These are phyloP conservation scores for Rhipidura dahli DNA, from an alignment of 2,113 vertebrate genomes.

Conservation along the genomic window DNA sequence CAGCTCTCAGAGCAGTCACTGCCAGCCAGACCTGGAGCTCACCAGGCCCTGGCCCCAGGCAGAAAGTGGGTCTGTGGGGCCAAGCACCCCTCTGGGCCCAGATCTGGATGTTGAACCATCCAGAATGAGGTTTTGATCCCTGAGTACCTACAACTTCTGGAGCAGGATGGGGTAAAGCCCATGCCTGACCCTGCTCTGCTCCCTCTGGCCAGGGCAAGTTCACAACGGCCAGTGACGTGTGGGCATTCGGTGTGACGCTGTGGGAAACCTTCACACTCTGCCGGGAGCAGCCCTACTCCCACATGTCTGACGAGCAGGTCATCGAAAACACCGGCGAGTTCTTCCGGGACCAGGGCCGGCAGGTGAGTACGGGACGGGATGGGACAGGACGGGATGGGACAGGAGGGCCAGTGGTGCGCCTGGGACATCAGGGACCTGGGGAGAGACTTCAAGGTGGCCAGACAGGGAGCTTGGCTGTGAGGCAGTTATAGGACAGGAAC, in stretches of 20 bases:
- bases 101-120: neutral
- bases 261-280: slow-evolving; percentile 96
- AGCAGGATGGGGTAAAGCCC: neutral
- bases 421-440: too few relatives aligned
- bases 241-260: slow-evolving; percentile 92
- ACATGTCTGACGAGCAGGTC: slow-evolving; percentile 93
- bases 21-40: neutral
- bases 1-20: neutral
- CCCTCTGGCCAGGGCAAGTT: slow-evolving; percentile 87
- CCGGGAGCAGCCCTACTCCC: slow-evolving; percentile 90
- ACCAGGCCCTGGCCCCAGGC: neutral
- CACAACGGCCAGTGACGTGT: slow-evolving; percentile 94
- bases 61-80: neutral
- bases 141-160: neutral
- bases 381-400: neutral
- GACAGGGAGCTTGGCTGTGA: neutral
- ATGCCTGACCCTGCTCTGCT: neutral
- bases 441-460: neutral
- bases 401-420: fast-evolving
- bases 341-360: slow-evolving; percentile 91
- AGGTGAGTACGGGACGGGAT: slow-evolving; percentile 66
- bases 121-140: neutral
- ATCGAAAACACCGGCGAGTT: slow-evolving; percentile 98
- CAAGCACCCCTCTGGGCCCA: neutral
- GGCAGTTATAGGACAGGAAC: neutral